Evolutionary conservation across 2,113 vertebrate genomes (phyloP), one percentile per base, ranked within the genome.

Genomic region (Leptodactylus fuscus): DNA sequence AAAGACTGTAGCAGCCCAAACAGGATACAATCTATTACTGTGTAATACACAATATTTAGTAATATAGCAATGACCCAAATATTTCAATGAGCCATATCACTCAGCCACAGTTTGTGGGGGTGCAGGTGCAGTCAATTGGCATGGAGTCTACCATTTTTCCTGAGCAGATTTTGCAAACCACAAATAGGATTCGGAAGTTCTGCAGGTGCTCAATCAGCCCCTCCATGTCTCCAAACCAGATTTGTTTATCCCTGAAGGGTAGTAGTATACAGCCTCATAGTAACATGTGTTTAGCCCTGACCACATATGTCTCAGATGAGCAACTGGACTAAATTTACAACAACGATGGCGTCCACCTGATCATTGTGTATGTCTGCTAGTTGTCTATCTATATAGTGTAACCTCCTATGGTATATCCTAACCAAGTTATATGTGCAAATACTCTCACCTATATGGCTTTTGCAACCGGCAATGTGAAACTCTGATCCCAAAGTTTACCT

Each of bases 191-290:
- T 20, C 34, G 34, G 53, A 79, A 58, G 34, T 41, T 58, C 51
- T 34, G 76, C 76, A 60, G 22, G 51, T 60, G 53, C 18, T 60
- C 12, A 79, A 8, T 79, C 22, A 38, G 2, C 18, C 18, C 51
- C 34, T 7, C 32, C 6, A 53, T 22, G 8, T 22, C 27, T 18
- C 41, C 32, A 41, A 38, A 24, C 34, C 76, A 79, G 53, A 44
- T 80, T 80, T 80, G 36, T 80, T 80, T 62, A 80, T 80, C 4
- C 34, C 36, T 44, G 20, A 41, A 60, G 0, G 9, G 48, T 34
- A 29, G 34, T 22, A 29, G 53, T 79, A 38, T 38, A 38, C 49
- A 55, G 22, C 16, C 8, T 36, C 9, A 9, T 44, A 13, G 36
- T 36, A 79, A 79, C 32, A 76, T 36, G 22, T 60, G n/a, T 60